Conservation (phyloP, 2,113 vertebrate species). For the Oncorhynchus tshawytscha region DNA sequence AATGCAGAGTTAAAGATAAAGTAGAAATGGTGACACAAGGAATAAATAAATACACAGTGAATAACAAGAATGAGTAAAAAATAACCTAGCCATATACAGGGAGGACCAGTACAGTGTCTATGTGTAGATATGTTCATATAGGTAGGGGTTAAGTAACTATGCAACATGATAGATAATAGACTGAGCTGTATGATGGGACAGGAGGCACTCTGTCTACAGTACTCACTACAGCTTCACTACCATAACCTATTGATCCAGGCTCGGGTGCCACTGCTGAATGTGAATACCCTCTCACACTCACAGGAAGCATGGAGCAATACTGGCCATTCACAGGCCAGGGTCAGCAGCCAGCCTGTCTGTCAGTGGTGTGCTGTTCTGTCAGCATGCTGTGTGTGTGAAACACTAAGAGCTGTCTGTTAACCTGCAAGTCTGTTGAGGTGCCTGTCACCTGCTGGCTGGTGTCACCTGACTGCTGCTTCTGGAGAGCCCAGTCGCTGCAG, state of each 20-base stretch:
- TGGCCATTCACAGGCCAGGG: neutral
- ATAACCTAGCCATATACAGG: too few species aligned
- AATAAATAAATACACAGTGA: too few species aligned
- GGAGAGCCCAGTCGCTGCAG: too few species aligned
- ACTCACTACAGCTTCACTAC: constrained; percentile 17
- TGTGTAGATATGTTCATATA: too few species aligned
- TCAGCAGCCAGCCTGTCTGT: neutral
- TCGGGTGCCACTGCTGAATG: constrained; percentile 33
- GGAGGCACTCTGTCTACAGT: too few species aligned
- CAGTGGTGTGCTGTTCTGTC: neutral
- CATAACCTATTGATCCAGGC: constrained; percentile 39
- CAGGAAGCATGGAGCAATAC: constrained; percentile 1
- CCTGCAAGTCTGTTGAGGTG: neutral
- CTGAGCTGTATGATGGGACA: too few species aligned
- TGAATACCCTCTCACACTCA: constrained; percentile 34
- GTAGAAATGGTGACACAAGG: too few species aligned
- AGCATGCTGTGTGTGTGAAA: neutral
- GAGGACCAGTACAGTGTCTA: too few species aligned
- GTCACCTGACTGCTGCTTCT: neutral
- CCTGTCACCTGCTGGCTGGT: neutral
- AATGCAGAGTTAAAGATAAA: too few species aligned
- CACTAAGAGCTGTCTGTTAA: neutral
- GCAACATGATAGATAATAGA: too few species aligned
- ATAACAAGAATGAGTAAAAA: too few species aligned
- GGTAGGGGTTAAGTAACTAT: too few species aligned